These are phyloP conservation scores for Sebastes hubbsi DNA, from an alignment of 2,797 vertebrate species.

Conservation along the genomic window DNA sequence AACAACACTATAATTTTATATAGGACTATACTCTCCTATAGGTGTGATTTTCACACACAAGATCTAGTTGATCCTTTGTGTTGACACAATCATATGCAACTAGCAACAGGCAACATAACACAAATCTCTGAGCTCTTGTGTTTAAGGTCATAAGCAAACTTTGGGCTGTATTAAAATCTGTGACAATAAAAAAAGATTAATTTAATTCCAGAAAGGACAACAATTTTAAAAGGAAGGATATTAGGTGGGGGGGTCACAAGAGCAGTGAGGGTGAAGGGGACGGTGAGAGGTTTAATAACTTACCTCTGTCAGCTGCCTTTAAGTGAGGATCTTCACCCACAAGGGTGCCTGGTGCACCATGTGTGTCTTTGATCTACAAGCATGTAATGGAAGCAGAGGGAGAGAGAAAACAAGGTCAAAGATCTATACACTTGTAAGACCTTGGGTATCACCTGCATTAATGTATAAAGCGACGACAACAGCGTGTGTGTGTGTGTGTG, in stretches of 20 bases:
- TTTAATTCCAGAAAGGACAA: neutral
- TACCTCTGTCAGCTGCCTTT: constrained; percentile 72
- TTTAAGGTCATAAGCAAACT: neutral
- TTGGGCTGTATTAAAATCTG: neutral
- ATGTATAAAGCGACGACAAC: constrained; percentile 28
- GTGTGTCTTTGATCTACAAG: constrained; percentile 74
- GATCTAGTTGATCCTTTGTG: neutral
- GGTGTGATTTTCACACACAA: neutral
- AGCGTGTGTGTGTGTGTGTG: neutral
- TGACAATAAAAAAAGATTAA: neutral
- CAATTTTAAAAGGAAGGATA: neutral
- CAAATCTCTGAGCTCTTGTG: neutral
- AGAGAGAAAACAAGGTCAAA: constrained; percentile 72
- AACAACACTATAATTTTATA: too few species aligned
- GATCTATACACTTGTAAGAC: constrained; percentile 43
- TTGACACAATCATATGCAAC: neutral
- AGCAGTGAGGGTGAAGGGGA: neutral
- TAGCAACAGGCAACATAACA: neutral
- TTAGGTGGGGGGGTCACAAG: neutral
- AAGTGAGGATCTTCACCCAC: constrained; percentile 65
- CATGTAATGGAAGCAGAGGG: constrained; percentile 62
- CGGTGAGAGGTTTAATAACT: constrained; percentile 48
- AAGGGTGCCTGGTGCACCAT: constrained; percentile 20
- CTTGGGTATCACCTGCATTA: constrained; percentile 40
- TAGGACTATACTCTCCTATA: neutral